Base-by-base conservation (phyloP, 1,140 invertebrate species). In the Drosophila willistoni region DNA sequence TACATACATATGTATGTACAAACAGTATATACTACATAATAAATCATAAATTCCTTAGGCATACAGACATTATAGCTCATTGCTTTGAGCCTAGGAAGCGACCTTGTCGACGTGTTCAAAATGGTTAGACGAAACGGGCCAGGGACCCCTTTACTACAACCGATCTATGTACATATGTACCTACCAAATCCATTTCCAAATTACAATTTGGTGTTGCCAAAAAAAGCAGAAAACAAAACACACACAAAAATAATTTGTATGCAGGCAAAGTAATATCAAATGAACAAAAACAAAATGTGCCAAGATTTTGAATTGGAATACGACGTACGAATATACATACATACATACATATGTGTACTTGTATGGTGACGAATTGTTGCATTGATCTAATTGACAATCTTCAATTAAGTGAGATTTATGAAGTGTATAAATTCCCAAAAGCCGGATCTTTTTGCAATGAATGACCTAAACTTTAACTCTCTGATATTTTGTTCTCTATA, bases 341-440 rank as follows among this genome's bases (percentile, higher is more conserved):
- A 6, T 36, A 10, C 19, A 13, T 59, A 17, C 13, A 3, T 39
- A 7, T 39, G 13, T 29, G 12, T 60, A 25, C 3, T 0, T 9
- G 3, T 62, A 56, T 41, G 68, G 22, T 73, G 77, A 68, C 69
- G 51, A 55, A 36, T 39, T 39, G 63, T 69, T 67, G 79, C 57
- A 80, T 81, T 68, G 73, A 77, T 85, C 81, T 76, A 85, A 84
- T 85, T 84, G 81, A 66, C 69, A 77, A 73, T 75, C 14, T 44
- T 22, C 44, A 51, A 22, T 22, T 22, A 4, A 12, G 66, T 42
- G 55, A 68, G 72, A 75, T 75, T 75, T 75, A 75, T 68, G 57
- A 68, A 61, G 55, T 75, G 72, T 44, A 22, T 36, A 74, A 68
- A 34, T 10, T n/a, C 5, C 13, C 41, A 2, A 22, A 36, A 65